Percentiles rank a stretch among this genome's conserved stretches.
Evolutionary conservation across 2,888 invertebrate species (phyloP).

Genomic region (Coelinius sp.): DNA sequence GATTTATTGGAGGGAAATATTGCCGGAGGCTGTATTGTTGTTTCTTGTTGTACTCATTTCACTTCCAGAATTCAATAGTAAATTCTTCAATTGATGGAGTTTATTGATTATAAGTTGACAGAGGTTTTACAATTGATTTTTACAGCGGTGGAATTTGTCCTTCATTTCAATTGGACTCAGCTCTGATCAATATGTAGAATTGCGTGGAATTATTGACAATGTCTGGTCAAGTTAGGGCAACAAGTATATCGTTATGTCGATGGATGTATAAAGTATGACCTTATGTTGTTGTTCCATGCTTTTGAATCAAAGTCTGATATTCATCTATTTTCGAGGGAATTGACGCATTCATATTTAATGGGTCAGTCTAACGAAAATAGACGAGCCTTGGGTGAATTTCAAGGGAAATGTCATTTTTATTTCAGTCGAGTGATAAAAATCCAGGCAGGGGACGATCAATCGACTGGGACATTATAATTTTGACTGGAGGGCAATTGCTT

Average conservation of each 20-base stretch:
- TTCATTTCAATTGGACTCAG: not conserved
- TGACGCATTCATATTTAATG: not conserved
- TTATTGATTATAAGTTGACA: too few relatives aligned
- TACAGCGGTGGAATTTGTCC: not conserved
- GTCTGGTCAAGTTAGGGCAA: constrained; percentile 9
- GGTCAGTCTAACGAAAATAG: not conserved
- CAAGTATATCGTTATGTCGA: not conserved
- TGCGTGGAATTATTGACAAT: constrained; percentile 1
- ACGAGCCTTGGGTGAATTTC: not conserved
- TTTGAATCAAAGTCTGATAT: not conserved
- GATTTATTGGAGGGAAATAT: not conserved
- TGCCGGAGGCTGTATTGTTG: not conserved
- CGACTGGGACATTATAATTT: not conserved
- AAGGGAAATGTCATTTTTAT: not conserved
- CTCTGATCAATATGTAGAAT: constrained; percentile 8
- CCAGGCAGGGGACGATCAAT: not conserved
- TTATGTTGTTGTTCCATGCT: not conserved
- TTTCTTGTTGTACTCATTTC: not conserved
- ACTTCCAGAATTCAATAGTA: not conserved
- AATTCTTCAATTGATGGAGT: not conserved
- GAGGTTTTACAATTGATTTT: not conserved
- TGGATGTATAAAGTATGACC: not conserved
- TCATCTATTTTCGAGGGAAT: not conserved
- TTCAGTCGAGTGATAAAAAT: not conserved
- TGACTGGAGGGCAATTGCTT: not conserved